A percentile compares a stretch with the other conserved stretches of the same genome.
These are phyloP conservation scores for Marmota flaviventris DNA, from an alignment of 2,113 vertebrate genomes.

Conservation along the genomic window DNA sequence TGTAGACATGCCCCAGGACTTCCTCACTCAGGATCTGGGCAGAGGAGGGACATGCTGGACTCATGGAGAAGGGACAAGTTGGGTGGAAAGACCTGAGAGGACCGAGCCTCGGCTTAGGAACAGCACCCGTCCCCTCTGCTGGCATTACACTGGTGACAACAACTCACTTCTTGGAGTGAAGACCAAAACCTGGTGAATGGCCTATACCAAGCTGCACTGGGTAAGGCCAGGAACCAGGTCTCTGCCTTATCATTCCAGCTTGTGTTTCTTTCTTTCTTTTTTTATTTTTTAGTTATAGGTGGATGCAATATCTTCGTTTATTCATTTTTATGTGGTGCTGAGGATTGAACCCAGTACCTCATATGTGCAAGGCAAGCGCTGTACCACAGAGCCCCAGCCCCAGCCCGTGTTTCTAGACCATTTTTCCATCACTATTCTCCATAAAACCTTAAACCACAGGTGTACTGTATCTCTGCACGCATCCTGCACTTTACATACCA, in stretches of 20 bases:
- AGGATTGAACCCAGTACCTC: too few relatives aligned
- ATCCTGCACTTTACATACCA: background rate
- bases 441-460: background rate
- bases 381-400: too few relatives aligned
- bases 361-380: too few relatives aligned
- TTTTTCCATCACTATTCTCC: background rate
- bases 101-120: background rate
- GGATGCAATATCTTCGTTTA: too few relatives aligned
- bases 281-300: too few relatives aligned
- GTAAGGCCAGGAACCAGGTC: background rate
- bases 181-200: too few relatives aligned
- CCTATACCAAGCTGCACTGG: too few relatives aligned
- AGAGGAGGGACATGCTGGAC: background rate
- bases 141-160: background rate
- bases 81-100: background rate
- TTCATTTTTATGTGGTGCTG: too few relatives aligned
- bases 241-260: background rate
- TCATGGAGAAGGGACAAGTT: background rate
- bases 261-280: background rate
- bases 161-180: too few relatives aligned
- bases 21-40: too few relatives aligned
- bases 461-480: background rate
- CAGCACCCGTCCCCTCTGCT: background rate
- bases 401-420: background rate
- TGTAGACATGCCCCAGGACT: background rate